Evolutionary conservation across 2,888 invertebrate genomes (phyloP).

Genomic region (Lucinisca nassula): DNA sequence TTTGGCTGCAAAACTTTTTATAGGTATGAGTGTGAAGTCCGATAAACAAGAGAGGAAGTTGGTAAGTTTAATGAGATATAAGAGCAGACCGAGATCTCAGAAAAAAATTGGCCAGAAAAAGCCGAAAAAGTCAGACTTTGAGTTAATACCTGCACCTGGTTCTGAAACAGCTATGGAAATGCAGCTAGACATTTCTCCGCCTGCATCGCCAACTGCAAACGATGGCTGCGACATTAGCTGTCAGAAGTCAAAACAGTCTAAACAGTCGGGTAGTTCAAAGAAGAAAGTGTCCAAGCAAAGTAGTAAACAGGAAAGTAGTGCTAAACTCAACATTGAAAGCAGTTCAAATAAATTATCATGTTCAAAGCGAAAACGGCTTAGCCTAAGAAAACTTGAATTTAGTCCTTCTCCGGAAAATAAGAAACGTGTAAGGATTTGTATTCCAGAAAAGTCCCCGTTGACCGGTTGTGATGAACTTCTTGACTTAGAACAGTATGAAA

Average conservation of each 20-base stretch:
- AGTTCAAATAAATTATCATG: background rate
- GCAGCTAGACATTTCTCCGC: background rate
- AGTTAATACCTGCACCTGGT: background rate
- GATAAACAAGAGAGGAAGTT: conserved; percentile 23
- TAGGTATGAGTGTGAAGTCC: conserved; percentile 10
- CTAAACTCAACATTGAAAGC: too few species aligned
- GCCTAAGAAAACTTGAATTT: background rate
- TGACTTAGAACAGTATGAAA: background rate
- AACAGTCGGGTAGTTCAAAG: background rate
- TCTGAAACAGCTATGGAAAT: background rate
- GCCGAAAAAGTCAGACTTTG: background rate
- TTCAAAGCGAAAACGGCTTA: background rate
- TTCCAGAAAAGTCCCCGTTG: background rate
- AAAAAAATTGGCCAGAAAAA: conserved; percentile 2
- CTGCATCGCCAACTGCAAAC: background rate
- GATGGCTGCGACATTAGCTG: background rate
- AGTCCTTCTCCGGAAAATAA: background rate
- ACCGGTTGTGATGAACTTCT: background rate
- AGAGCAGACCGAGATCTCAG: background rate
- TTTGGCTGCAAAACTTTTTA: conserved; percentile 36
- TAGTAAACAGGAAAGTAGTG: too few species aligned
- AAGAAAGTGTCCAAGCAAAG: too few species aligned
- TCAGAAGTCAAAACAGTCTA: background rate
- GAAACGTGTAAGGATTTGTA: background rate
- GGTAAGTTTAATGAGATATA: background rate